Evolutionary conservation across 2,888 invertebrate genomes (phyloP), one percentile per base, ranked within the genome.

Genomic region (Eudemis profundana): DNA sequence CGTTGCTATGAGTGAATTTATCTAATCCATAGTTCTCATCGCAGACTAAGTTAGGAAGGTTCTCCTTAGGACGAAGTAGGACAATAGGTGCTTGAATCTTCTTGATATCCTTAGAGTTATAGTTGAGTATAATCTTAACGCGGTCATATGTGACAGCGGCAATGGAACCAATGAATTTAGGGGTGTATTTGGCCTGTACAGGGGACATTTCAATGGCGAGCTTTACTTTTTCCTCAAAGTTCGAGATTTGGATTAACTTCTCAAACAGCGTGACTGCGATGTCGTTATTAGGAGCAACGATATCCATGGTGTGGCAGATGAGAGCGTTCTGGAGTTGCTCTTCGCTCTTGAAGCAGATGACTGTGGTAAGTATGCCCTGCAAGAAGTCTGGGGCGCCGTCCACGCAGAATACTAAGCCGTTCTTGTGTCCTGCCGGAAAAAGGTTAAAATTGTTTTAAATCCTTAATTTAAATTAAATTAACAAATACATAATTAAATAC

Each of bases 301-400:
- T 80, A 67, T 94, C 94, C 27, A 95, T 79, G 2, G 94, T 88
- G 72, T 93, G 93, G 50, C 93, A 86, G 10, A 96, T 78, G 0
- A 95, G 76, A 68, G 88, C 93, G 74, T 93, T 93, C 74, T 95
- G 94, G 0, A 94, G 83, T 63, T 93, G 89, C 0, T 78, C 70
- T 33, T 94, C 93, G 51, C 86, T 88, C 61, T 85, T 86, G 21
- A 84, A 81, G 36, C 80, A 80, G 10, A 93, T 76, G 2, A 93
- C 89, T 78, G 93, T 87, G 1, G 90, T 87, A 1, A 93, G 76
- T 0, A 94, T 74, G 0, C 91, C 87, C 77, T 94, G 94, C 15
- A 97, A 86, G 77, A 95, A 94, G 36, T 94, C 93, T 0, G 96
- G 97, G 0, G 96, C 93, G 12, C 98, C 98, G 81, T 98, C 98